Evolutionary conservation across 2,888 invertebrate genomes (phyloP).

Genomic region (Lingula anatina): DNA sequence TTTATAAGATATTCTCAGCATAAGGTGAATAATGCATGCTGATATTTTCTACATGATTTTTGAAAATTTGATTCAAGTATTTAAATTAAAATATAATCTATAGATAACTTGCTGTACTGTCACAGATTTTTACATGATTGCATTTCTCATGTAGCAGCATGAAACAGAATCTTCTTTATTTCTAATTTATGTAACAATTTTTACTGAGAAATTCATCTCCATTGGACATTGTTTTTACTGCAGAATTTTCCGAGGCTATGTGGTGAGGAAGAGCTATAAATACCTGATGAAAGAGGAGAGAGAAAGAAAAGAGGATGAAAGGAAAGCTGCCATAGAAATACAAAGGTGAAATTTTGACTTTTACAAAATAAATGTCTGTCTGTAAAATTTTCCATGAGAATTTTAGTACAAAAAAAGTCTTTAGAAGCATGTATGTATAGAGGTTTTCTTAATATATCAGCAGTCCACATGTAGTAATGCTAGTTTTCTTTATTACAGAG

Average conservation of each 20-base stretch:
- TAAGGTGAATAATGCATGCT: too few relatives aligned
- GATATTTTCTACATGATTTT: neutral
- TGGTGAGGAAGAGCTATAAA: conserved; percentile 35
- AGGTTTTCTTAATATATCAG: too few relatives aligned
- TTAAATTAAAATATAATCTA: neutral
- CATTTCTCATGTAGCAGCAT: neutral
- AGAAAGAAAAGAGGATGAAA: conserved; percentile 27
- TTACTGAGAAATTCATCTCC: too few relatives aligned
- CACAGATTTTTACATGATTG: neutral
- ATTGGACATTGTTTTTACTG: too few relatives aligned
- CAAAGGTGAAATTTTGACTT: conserved; percentile 35
- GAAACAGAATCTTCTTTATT: neutral
- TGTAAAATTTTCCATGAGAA: too few relatives aligned
- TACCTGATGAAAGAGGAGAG: conserved; percentile 29
- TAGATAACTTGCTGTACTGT: neutral
- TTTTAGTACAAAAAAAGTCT: too few relatives aligned
- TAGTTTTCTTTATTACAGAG: too few relatives aligned
- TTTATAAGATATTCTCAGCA: too few relatives aligned
- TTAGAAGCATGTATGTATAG: too few relatives aligned
- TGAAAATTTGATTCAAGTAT: neutral
- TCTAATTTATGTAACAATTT: too few relatives aligned
- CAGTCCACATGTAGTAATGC: too few relatives aligned
- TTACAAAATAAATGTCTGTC: too few relatives aligned
- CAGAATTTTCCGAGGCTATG: conserved; percentile 43
- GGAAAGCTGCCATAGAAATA: conserved; percentile 28